Evolutionary conservation across 2,113 vertebrate genomes (phyloP), one percentile per base, ranked within the genome.

Genomic region (Dolichallabes microphthalmus): DNA sequence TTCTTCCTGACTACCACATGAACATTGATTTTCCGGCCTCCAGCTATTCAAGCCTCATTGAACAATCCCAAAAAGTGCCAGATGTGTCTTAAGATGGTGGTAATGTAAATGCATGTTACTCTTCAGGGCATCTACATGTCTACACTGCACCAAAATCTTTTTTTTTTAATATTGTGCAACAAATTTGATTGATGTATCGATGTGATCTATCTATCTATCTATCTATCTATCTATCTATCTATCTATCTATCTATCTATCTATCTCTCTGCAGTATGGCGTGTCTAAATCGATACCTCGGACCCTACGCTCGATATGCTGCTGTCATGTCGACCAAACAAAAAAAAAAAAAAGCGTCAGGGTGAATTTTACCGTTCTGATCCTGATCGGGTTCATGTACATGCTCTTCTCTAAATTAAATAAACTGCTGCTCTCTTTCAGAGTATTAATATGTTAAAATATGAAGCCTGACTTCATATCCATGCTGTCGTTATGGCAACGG

Each of bases 381-480:
- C 30, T 45, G 64, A 69, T 39, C 17, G 27, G 68, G 14, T 20
- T 58, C 87, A 83, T 61, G 75, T 53, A 60, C 86, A 76, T 74
- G 69, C 57, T 82, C 82, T 69, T 84, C 83, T 66, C 80, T 60
- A 85, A 85, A 87, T 87, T 81, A 82, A 88, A 86, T 80, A 89
- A 86, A 87, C 75, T 83, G 75, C 39, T 83, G 64, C 77, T 71
- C 82, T 74, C 81, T 83, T 80, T 87, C 68, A 52, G 85, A 86
- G 86, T 82, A 90, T 91, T 91, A 86, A 75, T 86, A 89, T 89
- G 87, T 85, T 89, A 95, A 94, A 94, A 94, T 86, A 96, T 95
- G 95, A 95, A 95, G 93, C 90, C 92, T 90, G 89, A 94, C 92
- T 96, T 95, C 95, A 94, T 95, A 96, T 95, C 94, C 95, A 93